A percentile compares a stretch with the other conserved stretches of the same genome.
Evolutionary conservation across 2,113 vertebrate species (phyloP).

Genomic region (Cichladusa arquata): DNA sequence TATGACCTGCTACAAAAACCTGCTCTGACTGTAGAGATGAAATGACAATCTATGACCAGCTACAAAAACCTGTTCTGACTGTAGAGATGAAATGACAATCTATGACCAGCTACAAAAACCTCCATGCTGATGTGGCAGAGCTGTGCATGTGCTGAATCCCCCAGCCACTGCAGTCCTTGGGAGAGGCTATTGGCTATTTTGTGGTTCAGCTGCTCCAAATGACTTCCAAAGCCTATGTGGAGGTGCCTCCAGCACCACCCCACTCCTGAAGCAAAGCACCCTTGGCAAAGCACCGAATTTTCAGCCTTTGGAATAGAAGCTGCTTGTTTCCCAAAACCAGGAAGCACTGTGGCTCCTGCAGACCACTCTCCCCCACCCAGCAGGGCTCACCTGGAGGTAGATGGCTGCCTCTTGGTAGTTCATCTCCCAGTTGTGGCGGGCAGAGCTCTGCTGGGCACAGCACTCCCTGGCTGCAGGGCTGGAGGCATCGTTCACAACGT

Average conservation of each 20-base stretch:
- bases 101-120: neutral
- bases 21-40: neutral
- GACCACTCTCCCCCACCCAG: rapidly evolving
- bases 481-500: slow-evolving; percentile 68
- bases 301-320: neutral
- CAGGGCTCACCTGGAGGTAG: slow-evolving; percentile 90
- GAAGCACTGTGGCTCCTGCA: rapidly evolving
- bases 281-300: neutral
- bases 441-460: slow-evolving; percentile 70
- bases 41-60: neutral
- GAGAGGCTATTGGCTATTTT: neutral
- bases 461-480: slow-evolving; percentile 75
- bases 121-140: neutral
- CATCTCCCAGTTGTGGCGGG: slow-evolving; percentile 91
- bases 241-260: neutral
- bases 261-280: neutral
- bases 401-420: slow-evolving; percentile 97
- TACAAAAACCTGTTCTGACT: neutral
- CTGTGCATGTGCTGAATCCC: neutral
- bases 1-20: too few relatives aligned
- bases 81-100: neutral
- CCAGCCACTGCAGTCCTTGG: neutral
- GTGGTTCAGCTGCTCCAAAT: neutral
- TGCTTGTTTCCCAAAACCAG: neutral
- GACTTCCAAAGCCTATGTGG: neutral